These are phyloP conservation scores for Asarcornis scutulata DNA, from an alignment of 2,113 vertebrate genomes.

Conservation along the genomic window DNA sequence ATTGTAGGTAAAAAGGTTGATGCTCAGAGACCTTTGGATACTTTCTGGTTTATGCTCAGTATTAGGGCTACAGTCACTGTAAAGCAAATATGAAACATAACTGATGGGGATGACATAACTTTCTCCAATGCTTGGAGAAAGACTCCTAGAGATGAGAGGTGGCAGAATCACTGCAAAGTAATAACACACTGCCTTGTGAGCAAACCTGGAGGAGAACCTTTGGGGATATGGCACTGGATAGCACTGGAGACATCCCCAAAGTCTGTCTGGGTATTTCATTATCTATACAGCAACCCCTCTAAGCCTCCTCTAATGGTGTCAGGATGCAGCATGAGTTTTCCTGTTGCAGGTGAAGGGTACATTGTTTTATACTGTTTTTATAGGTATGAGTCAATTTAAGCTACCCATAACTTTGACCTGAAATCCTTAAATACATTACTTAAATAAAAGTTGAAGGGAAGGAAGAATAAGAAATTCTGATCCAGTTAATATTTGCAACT, in stretches of 20 bases:
- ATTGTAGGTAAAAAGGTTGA: not conserved
- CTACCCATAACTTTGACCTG: not conserved
- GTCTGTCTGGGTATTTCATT: not conserved
- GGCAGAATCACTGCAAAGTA: fast-evolving
- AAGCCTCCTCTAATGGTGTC: not conserved
- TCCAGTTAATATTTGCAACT: not conserved
- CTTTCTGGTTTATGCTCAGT: not conserved
- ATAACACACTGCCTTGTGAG: not conserved
- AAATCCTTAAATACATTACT: not conserved
- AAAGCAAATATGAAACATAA: not conserved
- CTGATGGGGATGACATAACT: not conserved
- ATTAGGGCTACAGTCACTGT: not conserved
- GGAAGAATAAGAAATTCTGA: not conserved
- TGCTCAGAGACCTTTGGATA: not conserved
- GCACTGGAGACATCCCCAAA: not conserved
- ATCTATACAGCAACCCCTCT: not conserved
- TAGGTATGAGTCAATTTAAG: not conserved
- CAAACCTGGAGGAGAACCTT: not conserved
- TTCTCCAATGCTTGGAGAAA: not conserved
- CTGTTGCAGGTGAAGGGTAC: not conserved
- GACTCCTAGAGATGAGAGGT: not conserved
- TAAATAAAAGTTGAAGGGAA: not conserved
- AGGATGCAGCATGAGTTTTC: not conserved
- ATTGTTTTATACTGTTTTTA: not conserved
- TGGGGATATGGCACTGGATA: not conserved